Base-by-base conservation (phyloP, 2,888 invertebrate species). In the Oxyteleia sp. region DNA sequence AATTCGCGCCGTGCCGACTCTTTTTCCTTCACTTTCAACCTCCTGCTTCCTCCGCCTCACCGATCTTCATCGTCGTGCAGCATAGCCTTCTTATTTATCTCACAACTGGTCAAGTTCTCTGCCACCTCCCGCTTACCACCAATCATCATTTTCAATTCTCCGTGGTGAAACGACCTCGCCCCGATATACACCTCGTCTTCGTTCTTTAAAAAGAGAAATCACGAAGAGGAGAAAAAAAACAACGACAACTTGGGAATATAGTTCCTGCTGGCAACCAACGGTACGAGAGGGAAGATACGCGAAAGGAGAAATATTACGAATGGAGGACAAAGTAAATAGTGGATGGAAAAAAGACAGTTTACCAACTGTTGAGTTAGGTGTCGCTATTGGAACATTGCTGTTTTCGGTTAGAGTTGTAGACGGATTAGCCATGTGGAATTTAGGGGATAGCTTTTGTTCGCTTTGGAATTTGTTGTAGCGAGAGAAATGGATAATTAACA, bases 111-210 rank as follows among this genome's bases (percentile, higher is more conserved):
- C 81, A 78, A 72, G 72, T 84, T 85, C 84, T 74, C 83, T 79
- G 81, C 78, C 82, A 81, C 87, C 69, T 84, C 85, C 87, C 88
- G 88, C 89, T 90, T 88, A 87, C 90, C 90, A 88, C 90, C 90
- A 90, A 90, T 91, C 91, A 91, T 91, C 90, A 90, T 91, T 91
- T 91, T 91, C 91, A 91, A 91, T 91, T 91, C 90, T 87, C 88
- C 89, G 89, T 88, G 90, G 86, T 89, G 89, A 85, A 86, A 88
- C 81, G 86, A 85, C 87, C 87, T 86, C 87, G 80, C 72, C 85
- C 68, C 71, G 69, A 71, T 80, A 76, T 38, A 75, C 75, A 71
- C 85, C 84, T 86, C 86, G 79, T 68, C 84, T 66, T 53, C 26
- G 32, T 72, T 68, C 53, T 41, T 63, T 47, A 51, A 47, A 55